Percentiles rank a stretch among this genome's conserved stretches.
phyloP scores from a whole-genome alignment of 2,888 invertebrate species.

The Kuschelorhynchus macadamiae region DNA sequence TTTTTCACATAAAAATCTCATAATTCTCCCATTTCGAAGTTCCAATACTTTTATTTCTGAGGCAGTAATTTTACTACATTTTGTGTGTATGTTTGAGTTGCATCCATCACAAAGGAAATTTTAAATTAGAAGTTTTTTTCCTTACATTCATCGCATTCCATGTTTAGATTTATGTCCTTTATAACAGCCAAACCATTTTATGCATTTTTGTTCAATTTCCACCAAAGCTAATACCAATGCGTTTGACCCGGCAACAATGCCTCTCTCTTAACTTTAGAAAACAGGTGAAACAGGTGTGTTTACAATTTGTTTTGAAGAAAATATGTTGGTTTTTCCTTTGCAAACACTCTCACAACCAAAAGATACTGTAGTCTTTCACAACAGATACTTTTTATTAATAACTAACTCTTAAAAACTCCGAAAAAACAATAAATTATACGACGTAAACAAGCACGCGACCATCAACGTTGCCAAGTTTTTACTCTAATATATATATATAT shows the following conservation, averaged over 20 bases:
- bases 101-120: slow-evolving; percentile 8
- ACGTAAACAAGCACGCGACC: too few species aligned
- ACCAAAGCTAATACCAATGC: neutral
- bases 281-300: too few species aligned
- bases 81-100: slow-evolving; percentile 5
- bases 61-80: slow-evolving; percentile 8
- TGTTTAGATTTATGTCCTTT: neutral
- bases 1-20: slow-evolving; percentile 12
- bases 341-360: neutral
- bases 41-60: slow-evolving; percentile 10
- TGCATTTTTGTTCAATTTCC: neutral
- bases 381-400: neutral
- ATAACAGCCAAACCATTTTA: too few species aligned
- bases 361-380: neutral
- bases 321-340: neutral
- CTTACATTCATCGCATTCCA: slow-evolving; percentile 9
- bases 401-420: neutral
- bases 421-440: neutral
- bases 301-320: too few species aligned
- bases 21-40: slow-evolving; percentile 14
- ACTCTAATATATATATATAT: too few species aligned
- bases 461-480: too few species aligned
- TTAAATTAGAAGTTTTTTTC: slow-evolving; percentile 7
- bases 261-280: too few species aligned
- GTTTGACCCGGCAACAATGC: too few species aligned